A percentile compares a stretch with the other conserved stretches of the same genome.
phyloP scores from a whole-genome alignment of 2,888 invertebrate species.

The Scelioninae gen. 2 region DNA sequence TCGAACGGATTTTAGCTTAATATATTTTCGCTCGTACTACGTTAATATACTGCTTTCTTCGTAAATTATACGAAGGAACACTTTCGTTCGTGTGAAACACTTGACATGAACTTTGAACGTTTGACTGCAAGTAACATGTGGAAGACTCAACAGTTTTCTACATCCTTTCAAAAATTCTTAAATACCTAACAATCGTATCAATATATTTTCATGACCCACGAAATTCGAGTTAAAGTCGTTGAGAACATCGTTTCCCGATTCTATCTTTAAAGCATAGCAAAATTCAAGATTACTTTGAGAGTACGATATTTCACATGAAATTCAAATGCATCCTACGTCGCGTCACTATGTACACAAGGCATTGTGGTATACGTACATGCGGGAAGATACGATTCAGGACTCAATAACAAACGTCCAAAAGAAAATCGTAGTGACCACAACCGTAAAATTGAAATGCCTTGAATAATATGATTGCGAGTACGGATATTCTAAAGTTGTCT shows the following conservation, averaged over 20 bases:
- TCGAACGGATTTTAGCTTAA: conserved; percentile 24
- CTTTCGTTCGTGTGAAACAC: neutral
- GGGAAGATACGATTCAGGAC: conserved; percentile 29
- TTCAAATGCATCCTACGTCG: conserved; percentile 41
- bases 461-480: conserved; percentile 19
- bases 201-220: conserved; percentile 3
- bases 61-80: conserved; percentile 17
- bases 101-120: too few relatives aligned
- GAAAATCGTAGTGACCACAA: conserved; percentile 42
- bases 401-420: conserved; percentile 32
- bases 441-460: conserved; percentile 29
- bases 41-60: conserved; percentile 26
- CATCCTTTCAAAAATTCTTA: neutral
- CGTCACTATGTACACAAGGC: conserved; percentile 31
- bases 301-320: conserved; percentile 18
- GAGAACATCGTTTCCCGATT: neutral
- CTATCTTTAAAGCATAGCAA: neutral
- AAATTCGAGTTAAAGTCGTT: conserved; percentile 7
- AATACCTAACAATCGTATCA: conserved; percentile 2
- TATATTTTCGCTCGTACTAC: conserved; percentile 12
- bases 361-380: conserved; percentile 41
- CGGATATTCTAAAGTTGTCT: conserved; percentile 15
- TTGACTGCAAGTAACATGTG: neutral
- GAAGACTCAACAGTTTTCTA: neutral
- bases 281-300: too few relatives aligned